Conservation (phyloP, 2,888 invertebrate species). For the Latheticus oryzae region DNA sequence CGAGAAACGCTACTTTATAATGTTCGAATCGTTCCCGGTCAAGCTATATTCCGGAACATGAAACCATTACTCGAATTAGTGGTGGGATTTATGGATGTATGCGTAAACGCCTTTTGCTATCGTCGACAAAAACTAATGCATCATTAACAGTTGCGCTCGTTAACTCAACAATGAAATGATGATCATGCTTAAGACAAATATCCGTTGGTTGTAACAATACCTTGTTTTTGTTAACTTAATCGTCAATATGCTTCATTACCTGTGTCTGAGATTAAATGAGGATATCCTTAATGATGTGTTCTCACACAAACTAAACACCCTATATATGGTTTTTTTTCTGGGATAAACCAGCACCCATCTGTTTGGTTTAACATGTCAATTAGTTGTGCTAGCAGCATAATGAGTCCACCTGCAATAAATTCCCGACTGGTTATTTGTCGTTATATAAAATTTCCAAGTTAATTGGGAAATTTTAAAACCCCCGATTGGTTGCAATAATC, state of each 20-base stretch:
- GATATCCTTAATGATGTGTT: too few species aligned
- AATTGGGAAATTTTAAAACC: conserved; percentile 28
- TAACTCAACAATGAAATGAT: too few species aligned
- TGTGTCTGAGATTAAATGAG: conserved; percentile 2
- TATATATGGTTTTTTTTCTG: too few species aligned
- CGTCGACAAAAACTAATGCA: conserved; percentile 7
- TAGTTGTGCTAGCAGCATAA: conserved; percentile 20
- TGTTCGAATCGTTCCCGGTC: conserved; percentile 22
- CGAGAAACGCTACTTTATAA: conserved; percentile 42
- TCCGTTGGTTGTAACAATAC: too few species aligned
- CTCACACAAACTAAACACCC: too few species aligned
- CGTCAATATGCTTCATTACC: conserved; percentile 16
- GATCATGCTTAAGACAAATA: too few species aligned
- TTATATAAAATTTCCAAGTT: conserved; percentile 17
- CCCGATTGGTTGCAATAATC: conserved; percentile 27
- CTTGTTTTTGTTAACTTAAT: too few species aligned
- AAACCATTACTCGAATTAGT: conserved; percentile 42
- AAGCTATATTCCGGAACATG: conserved; percentile 33
- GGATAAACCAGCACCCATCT: too few species aligned
- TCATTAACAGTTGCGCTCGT: too few species aligned
- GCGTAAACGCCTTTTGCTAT: conserved; percentile 16
- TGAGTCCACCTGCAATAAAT: conserved; percentile 9
- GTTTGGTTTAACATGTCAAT: conserved; percentile 21
- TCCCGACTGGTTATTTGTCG: conserved; percentile 14
- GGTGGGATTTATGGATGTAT: conserved; percentile 33